Evolutionary conservation across 2,888 invertebrate genomes (phyloP), one percentile per base, ranked within the genome.

Genomic region (Dolichopus griseipennis): DNA sequence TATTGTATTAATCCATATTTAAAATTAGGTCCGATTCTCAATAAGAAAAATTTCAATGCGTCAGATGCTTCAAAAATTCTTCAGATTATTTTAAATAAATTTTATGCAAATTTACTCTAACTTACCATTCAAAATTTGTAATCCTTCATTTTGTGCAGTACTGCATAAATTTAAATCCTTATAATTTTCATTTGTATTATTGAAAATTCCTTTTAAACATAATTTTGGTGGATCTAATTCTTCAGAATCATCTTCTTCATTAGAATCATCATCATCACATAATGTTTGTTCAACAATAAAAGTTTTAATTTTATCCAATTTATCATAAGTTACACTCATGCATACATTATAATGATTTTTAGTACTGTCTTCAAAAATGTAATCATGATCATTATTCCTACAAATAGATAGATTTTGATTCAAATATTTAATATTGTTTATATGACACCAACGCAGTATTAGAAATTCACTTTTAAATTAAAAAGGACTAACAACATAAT

Each of bases 301-400:
- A 12, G 84, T 84, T 70, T 84, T 80, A 0, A 85, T 84, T 67
- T 83, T 82, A 66, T 85, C 84, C 41, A 81, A 76, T 21, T 77
- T 75, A 73, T 86, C 85, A 70, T 86, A 84, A 33, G 88, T 85
- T 67, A 87, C 78, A 1, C 88, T 86, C 9, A 90, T 81, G 74
- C 91, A 92, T 66, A 83, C 79, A 69, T 84, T 83, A 52, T 52
- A 15, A 52, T 52, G 52, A 52, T 52, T 52, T 52, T 52, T 18
- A 18, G 9, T 6, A 18, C 18, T 52, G 9, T 52, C 52, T 18
- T 18, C 41, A 9, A 15, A 41, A 41, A 12, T 15, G 8, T 41
- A 1, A 15, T 52, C 52, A n/a, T 52, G 2, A 15, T 52, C 2
- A 15, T 52, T 52, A 52, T 52, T 52, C 52, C 52, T 52, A 15